Percentiles rank a stretch among this genome's conserved stretches.
These are phyloP conservation scores for Henricia sp. DNA, from an alignment of 53 echinoderm and acorn worm genomes.

Conservation along the genomic window DNA sequence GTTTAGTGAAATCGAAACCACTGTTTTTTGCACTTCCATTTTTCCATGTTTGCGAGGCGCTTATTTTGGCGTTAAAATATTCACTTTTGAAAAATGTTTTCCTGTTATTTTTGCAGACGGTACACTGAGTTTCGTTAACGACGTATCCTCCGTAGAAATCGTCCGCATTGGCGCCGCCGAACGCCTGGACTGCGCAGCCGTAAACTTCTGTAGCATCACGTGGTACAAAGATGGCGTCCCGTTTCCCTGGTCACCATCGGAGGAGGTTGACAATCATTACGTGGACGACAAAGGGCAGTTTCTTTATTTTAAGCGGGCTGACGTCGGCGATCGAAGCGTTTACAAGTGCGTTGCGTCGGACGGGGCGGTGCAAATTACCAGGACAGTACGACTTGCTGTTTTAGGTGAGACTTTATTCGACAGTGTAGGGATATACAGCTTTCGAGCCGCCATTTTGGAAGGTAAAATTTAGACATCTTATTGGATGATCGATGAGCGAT, in stretches of 20 bases:
- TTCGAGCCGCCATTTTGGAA: too few relatives aligned
- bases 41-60: too few relatives aligned
- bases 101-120: constrained; percentile 44
- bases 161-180: not conserved
- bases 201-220: constrained; percentile 51
- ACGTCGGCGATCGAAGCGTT: constrained; percentile 1
- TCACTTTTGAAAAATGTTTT: too few relatives aligned
- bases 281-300: constrained; percentile 19
- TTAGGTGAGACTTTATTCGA: not conserved
- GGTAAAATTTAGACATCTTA: too few relatives aligned
- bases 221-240: constrained; percentile 63
- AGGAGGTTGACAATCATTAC: not conserved
- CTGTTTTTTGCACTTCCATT: too few relatives aligned
- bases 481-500: too few relatives aligned
- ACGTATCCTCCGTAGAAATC: constrained; percentile 3
- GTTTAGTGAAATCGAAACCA: too few relatives aligned
- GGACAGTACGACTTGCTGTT: constrained; percentile 1
- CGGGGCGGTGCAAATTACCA: constrained; percentile 5
- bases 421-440: too few relatives aligned
- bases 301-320: not conserved
- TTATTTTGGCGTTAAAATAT: too few relatives aligned
- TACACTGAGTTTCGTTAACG: constrained; percentile 3
- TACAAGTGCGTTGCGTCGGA: constrained; percentile 57
- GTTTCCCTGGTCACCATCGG: constrained; percentile 16
- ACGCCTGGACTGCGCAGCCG: constrained; percentile 39